A percentile compares a stretch with the other conserved stretches of the same genome.
These are phyloP conservation scores for Psylliodes chrysocephalus DNA, from an alignment of 2,888 invertebrate species.

Conservation along the genomic window DNA sequence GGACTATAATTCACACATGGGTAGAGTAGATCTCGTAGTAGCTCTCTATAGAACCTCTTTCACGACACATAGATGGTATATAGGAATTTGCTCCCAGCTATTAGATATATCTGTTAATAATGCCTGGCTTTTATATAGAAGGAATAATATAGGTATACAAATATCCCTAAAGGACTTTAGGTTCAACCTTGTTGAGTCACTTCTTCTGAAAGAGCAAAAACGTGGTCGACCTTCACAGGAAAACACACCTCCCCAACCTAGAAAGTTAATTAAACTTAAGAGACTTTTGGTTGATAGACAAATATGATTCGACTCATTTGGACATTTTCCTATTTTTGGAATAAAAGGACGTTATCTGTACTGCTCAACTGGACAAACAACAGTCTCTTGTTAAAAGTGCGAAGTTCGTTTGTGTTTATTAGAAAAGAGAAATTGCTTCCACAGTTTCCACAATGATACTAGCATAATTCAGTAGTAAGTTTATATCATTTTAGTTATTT, in stretches of 20 bases:
- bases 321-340: too few relatives aligned
- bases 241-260: too few relatives aligned
- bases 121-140: too few relatives aligned
- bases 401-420: too few relatives aligned
- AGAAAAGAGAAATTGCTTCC: background rate
- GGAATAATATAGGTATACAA: too few relatives aligned
- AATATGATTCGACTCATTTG: background rate
- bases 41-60: conserved; percentile 1
- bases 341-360: background rate
- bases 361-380: background rate
- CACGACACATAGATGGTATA: conserved; percentile 1
- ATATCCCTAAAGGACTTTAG: background rate
- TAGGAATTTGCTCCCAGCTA: background rate
- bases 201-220: background rate
- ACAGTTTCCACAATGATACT: background rate
- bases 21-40: background rate
- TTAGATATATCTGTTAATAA: too few relatives aligned
- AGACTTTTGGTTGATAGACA: background rate
- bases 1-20: conserved; percentile 3
- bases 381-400: background rate
- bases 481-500: too few relatives aligned
- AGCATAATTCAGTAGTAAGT: background rate
- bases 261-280: background rate
- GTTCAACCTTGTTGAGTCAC: too few relatives aligned
- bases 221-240: background rate